These are phyloP conservation scores for Papilio machaon DNA, from an alignment of 1,140 invertebrate genomes.

Conservation along the genomic window DNA sequence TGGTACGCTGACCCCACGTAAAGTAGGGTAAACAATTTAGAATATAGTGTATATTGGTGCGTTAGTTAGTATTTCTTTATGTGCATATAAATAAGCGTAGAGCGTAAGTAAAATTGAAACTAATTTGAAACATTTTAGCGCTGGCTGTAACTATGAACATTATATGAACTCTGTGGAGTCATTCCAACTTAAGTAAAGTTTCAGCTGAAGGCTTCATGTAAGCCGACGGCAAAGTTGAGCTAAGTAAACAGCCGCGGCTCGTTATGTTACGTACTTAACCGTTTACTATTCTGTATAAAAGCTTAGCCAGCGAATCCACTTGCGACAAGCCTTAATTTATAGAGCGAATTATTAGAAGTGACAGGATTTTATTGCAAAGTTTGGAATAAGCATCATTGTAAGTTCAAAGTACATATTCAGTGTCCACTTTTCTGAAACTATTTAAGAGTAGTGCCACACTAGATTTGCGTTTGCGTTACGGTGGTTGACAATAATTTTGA, in stretches of 20 bases:
- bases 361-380: neutral
- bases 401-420: no score
- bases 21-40: no score
- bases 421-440: neutral
- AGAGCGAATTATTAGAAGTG: neutral
- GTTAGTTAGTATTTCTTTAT: neutral
- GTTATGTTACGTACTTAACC: constrained; percentile 26
- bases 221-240: constrained; percentile 9
- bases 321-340: neutral
- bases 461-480: neutral
- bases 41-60: no score
- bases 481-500: neutral
- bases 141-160: constrained; percentile 18
- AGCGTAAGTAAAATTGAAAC: constrained; percentile 22
- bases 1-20: no score
- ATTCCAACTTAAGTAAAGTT: constrained; percentile 32
- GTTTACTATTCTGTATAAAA: constrained; percentile 18
- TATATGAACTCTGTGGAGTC: constrained; percentile 31
- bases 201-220: constrained; percentile 18
- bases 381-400: no score
- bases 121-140: constrained; percentile 26
- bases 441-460: neutral
- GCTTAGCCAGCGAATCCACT: neutral
- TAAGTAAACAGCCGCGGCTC: constrained; percentile 16
- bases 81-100: neutral